Base-by-base conservation (phyloP, 1,140 invertebrate species). In the Spodoptera litura region DNA sequence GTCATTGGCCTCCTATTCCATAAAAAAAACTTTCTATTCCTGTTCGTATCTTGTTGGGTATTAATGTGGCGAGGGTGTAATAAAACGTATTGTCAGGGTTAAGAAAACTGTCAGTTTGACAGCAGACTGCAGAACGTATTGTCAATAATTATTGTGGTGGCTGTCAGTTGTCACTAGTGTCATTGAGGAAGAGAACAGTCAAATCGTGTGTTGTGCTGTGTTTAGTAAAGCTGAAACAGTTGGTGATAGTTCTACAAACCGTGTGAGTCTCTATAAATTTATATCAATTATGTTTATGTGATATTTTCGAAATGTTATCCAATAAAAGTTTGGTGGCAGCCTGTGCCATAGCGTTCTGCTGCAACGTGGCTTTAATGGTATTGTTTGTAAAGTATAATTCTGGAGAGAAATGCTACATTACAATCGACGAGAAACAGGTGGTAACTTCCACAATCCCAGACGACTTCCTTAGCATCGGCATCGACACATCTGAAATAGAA, bases 401-500 rank as follows among this genome's bases (percentile, higher is more conserved):
- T 31, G 86, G 87, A 11, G 88, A 91, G 73, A 88, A 81, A 58
- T 93, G 87, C 78, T 92, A 82, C 77, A 80, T 93, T 79, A 91
- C 89, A 6, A 91, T 94, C 35, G 75, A 91, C 68, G 84, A 91
- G 68, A 52, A 90, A n/a, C 89, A 92, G 81, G 64, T 81, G 56
- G 81, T 87, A 44, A 52, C 71, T 8, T 73, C 80, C n/a, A 52
- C 87, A 10, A 70, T 94, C 38, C 88, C 91, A 5, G 88, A 93
- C 9, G 73, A 89, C 52, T 95, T 94, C 78, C 80, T 95, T 3
- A 95, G 93, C 81, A 79, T 95, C 55, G 95, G 94, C 8, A 93
- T 95, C 49, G 93, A 95, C 80, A 87, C 94, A 0, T 88, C 89
- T 0, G 89, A 95, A 83, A 85, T 95, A 62, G 78, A 92, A 78